Evolutionary conservation across 2,888 invertebrate genomes (phyloP), one percentile per base, ranked within the genome.

Genomic region (Tetanocera ferruginea): DNA sequence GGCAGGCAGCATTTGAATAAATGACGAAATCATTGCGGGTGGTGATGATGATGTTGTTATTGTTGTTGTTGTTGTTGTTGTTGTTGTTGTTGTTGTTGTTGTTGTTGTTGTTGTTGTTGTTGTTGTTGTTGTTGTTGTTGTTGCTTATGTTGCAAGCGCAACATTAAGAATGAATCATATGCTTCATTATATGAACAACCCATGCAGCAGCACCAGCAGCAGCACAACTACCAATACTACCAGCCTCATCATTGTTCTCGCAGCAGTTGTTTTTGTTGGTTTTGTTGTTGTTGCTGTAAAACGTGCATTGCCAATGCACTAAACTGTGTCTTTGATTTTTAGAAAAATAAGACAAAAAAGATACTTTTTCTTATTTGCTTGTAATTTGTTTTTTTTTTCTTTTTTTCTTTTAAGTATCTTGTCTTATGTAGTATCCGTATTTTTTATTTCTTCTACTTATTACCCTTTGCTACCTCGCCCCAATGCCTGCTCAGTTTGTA

Each of bases 11-110:
- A 23, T n/a, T 25, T 9, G 23, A 60, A 28, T 14, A 66, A 49
- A 28, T 74, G 74, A 74, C 55, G 78, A 76, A 76, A 78, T 76
- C 78, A 55, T 76, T 71, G 78, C 78, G 78, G 78, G 78, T 78
- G 78, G 78, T 74, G 70, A 19, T 49, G 69, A n/a, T 70, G 76
- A 31, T 70, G 70, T 14, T 34, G 55, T 8, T 72, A 49, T 11
- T 37, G 64, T 25, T 71, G 23, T 19, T 17, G 52, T 23, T 8
- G 43, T 57, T 17, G 49, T 37, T 51, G n/a, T 19, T 51, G 23
- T 64, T 51, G 51, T 23, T 51, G 49, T 9, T 37, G 43, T 6
- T 67, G 19, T 8, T 76, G 52, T 69, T 76, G 43, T n/a, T 49
- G 69, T 17, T 70, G 76, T 25, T 70, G 70, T 14, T 34, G 55